Base-by-base conservation (phyloP, 2,113 vertebrate species). In the Geococcyx californianus region DNA sequence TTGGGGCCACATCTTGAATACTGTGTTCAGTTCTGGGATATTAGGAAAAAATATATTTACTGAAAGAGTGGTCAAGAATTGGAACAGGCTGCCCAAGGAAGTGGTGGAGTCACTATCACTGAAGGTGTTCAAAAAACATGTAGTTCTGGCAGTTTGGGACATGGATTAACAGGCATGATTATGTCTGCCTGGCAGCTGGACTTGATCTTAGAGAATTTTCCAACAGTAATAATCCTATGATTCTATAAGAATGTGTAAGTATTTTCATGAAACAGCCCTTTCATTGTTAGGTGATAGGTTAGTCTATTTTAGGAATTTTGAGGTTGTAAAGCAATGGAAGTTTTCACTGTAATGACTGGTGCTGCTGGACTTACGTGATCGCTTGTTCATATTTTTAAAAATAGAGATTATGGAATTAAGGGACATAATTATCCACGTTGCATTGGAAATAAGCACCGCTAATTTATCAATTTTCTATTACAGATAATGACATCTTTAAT, bases 381-480 rank as follows among this genome's bases (percentile, higher is more conserved):
- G 59, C 64, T 66, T 80, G 33, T 38, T 88, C 4, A 1, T 29
- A 67, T 12, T 77, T 73, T 56, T 28, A 74, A 88, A 89, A 91
- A 77, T 1, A 92, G 84, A 93, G 51, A 91, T 91, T 81, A 92
- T 1, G 18, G 87, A 95, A 93, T 94, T 88, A 91, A 90, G 47
- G 56, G 26, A 77, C 19, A 29, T 63, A 90, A 90, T 88, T 88
- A 94, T 6, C 0, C 38, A 63, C 0, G 0, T 56, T 74, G 21
- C 42, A 78, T 47, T 70, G 59, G 45, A 94, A 95, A 93, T 62
- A 86, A 74, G 38, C 33, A 90, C 23, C 33, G 78, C 19, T 68
- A 81, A 70, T 90, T 55, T 78, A 88, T 86, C 68, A 2, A 6
- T 86, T 81, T 93, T 59, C 84, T 90, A 33, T 90, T 77, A 80